Conservation (phyloP, 2,888 invertebrate species). For the Acanthosepion lycidas region DNA sequence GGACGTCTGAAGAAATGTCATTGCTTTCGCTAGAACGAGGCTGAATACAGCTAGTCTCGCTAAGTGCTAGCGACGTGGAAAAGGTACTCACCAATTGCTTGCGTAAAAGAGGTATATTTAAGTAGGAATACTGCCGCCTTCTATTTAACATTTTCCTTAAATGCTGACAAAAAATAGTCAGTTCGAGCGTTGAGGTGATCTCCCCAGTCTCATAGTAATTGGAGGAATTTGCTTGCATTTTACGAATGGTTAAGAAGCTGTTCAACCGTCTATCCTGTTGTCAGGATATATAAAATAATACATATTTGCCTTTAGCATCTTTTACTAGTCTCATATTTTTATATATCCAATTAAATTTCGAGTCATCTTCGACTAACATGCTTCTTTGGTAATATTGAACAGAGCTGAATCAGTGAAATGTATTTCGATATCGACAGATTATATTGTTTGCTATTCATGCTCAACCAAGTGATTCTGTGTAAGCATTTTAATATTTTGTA, state of each 20-base stretch:
- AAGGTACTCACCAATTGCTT: neutral
- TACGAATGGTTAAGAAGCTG: neutral
- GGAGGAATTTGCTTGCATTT: neutral
- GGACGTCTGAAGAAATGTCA: neutral
- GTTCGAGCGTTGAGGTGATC: neutral
- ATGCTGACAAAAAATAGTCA: neutral
- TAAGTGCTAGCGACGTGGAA: neutral
- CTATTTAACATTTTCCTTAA: neutral
- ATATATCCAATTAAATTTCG: neutral
- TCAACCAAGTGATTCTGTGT: neutral
- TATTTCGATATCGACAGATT: neutral
- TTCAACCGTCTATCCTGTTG: neutral
- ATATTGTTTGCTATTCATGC: neutral
- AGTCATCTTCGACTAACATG: neutral
- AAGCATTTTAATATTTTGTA: neutral
- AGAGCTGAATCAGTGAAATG: neutral
- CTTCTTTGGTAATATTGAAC: neutral
- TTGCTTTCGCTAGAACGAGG: neutral
- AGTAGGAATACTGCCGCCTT: neutral
- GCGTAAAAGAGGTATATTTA: neutral
- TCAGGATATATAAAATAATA: neutral
- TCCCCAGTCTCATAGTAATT: neutral
- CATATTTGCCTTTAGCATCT: neutral
- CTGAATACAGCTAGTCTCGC: neutral
- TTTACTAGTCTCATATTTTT: neutral